phyloP scores from a whole-genome alignment of 2,797 vertebrate species.

The Coendou prehensilis region DNA sequence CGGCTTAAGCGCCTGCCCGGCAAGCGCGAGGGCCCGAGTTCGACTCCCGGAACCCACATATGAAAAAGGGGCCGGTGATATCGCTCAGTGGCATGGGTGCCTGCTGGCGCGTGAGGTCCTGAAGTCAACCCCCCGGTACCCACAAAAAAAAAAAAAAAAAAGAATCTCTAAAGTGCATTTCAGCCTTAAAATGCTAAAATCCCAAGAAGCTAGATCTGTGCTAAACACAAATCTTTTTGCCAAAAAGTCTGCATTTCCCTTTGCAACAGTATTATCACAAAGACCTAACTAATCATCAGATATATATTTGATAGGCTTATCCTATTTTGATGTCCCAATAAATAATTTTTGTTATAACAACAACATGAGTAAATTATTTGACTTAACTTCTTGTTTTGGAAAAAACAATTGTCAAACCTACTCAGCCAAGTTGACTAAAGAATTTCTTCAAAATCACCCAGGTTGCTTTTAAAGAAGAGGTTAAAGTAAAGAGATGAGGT shows the following conservation, averaged over 20 bases:
- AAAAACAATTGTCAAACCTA: slow-evolving; percentile 1
- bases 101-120: no score
- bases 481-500: neutral
- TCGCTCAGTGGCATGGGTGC: no score
- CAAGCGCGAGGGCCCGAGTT: no score
- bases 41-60: no score
- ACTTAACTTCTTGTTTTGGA: slow-evolving; percentile 6
- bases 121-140: no score
- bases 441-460: slow-evolving; percentile 3
- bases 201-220: neutral
- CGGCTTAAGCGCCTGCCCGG: no score
- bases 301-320: neutral
- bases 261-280: neutral
- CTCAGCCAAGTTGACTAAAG: neutral
- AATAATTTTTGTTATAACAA: slow-evolving; percentile 13
- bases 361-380: slow-evolving; percentile 24
- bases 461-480: slow-evolving; percentile 43
- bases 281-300: neutral
- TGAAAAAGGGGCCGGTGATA: no score
- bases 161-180: neutral
- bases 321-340: neutral
- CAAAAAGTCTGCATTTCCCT: neutral
- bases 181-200: slow-evolving; percentile 3
- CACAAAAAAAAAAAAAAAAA: no score
- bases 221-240: neutral